Base-by-base conservation (phyloP, 2,888 invertebrate species). In the Charanyca ferruginea region DNA sequence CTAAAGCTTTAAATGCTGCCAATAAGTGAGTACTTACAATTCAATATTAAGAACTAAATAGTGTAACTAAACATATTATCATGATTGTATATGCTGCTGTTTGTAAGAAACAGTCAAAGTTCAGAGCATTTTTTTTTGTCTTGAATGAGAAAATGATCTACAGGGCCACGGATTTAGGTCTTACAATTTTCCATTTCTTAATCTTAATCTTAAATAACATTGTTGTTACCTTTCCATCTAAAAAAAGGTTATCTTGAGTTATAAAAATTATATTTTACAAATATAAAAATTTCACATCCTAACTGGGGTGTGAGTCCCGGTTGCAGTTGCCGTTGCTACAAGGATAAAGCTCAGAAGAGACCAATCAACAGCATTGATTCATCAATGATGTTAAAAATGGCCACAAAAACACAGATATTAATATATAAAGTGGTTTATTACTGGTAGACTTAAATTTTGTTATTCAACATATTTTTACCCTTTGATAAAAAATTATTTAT, bases 21-120 rank as follows among this genome's bases (percentile, higher is more conserved):
- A 94, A 92, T 81, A 94, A 89, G 95, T 95, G 85, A 91, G 92
- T 90, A 55, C n/a, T n/a, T n/a, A n/a, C 11, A 55, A 23, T 22
- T 16, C 3, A 47, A 41, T 42, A 47, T 44, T 41, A 73, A 0
- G 11, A 45, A 38, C 45, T 0, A 11, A 35, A 25, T 18, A 7
- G 11, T 28, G 6, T 54, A 16, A 18, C 13, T 2, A 1, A 8
- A 11, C n/a, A 11, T 23, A 23, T 8, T 22, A 22, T 6, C n/a
- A n/a, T n/a, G n/a, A n/a, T 11, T 41, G 9, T 22, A 13, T 16
- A 38, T 11, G 1, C 2, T 35, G 11, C 13, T 35, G 11, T 35
- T 13, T 35, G 35, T 13, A 13, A 41, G 2, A 22, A 41, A 47
- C 7, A 18, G 9, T 13, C 13, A 2, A 22, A 48, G 20, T 1